A percentile compares a stretch with the other conserved stretches of the same genome.
phyloP scores from a whole-genome alignment of 2,888 invertebrate genomes.

The Parnassius smintheus region DNA sequence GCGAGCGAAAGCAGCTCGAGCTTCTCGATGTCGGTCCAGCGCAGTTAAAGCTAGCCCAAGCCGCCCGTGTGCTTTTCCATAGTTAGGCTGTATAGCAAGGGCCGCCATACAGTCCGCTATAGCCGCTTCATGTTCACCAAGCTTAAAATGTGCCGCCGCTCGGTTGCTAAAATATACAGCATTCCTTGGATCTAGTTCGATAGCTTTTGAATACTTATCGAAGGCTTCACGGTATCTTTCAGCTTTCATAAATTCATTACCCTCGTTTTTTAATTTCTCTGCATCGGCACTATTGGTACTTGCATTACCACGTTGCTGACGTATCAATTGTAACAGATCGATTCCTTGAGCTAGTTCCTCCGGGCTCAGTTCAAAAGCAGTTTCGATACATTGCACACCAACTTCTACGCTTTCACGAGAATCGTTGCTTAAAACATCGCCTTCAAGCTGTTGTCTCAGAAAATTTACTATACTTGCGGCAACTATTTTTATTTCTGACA shows the following conservation, averaged over 20 bases:
- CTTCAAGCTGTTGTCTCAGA: slow-evolving; percentile 78
- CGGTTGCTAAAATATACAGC: slow-evolving; percentile 98
- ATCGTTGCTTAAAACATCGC: slow-evolving; percentile 63
- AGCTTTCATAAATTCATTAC: slow-evolving; percentile 93
- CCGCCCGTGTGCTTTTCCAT: slow-evolving; percentile 97
- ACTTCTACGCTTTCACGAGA: slow-evolving; percentile 92
- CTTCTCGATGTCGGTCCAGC: slow-evolving; percentile 90
- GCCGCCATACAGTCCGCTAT: slow-evolving; percentile 96
- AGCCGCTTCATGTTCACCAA: slow-evolving; percentile 91
- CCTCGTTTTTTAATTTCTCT: slow-evolving; percentile 92
- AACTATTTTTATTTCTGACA: slow-evolving; percentile 70
- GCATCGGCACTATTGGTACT: slow-evolving; percentile 83
- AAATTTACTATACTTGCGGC: slow-evolving; percentile 82
- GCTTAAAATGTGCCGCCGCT: slow-evolving; percentile 96
- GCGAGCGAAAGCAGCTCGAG: slow-evolving; percentile 91
- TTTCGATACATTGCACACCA: slow-evolving; percentile 96
- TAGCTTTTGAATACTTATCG: slow-evolving; percentile 92
- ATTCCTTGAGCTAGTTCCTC: slow-evolving; percentile 62
- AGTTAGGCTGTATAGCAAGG: slow-evolving; percentile 92
- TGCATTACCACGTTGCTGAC: slow-evolving; percentile 41
- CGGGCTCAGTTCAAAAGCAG: slow-evolving; percentile 88
- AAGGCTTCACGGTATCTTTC: slow-evolving; percentile 88
- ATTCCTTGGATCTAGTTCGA: slow-evolving; percentile 92
- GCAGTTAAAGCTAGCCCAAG: slow-evolving; percentile 94
- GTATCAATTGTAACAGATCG: slow-evolving; percentile 59